A percentile compares a stretch with the other conserved stretches of the same genome.
Evolutionary conservation across 1,140 invertebrate genomes (phyloP).

Genomic region (Homarus americanus): DNA sequence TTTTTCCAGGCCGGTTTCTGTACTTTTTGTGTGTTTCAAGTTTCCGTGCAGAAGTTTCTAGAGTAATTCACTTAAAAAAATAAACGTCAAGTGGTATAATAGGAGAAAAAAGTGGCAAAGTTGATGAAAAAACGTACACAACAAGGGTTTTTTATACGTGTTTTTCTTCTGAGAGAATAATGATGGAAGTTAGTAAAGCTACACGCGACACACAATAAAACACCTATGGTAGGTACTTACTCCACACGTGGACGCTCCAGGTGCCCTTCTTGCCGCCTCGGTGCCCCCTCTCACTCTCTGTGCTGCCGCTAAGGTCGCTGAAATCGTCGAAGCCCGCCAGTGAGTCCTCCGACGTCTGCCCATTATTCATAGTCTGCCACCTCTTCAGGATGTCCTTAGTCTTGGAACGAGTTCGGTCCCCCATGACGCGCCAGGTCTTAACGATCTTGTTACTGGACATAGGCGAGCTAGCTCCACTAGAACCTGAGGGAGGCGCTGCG

Average conservation of each 20-base stretch:
- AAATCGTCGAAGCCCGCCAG: conserved; percentile 51
- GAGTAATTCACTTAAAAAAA: too few relatives aligned
- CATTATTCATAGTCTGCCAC: conserved; percentile 74
- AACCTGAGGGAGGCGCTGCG: conserved; percentile 4
- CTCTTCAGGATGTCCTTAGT: conserved; percentile 73
- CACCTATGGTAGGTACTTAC: conserved; percentile 51
- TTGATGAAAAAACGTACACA: too few relatives aligned
- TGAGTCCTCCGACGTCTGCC: conserved; percentile 70
- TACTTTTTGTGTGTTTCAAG: too few relatives aligned
- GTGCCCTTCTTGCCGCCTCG: conserved; percentile 66
- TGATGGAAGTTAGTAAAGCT: neutral
- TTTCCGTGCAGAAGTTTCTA: too few relatives aligned
- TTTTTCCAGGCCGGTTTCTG: too few relatives aligned
- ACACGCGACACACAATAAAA: neutral
- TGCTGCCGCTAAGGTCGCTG: conserved; percentile 67
- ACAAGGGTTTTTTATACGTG: too few relatives aligned
- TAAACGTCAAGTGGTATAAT: too few relatives aligned
- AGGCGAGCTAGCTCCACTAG: conserved; percentile 60
- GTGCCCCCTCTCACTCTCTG: conserved; percentile 47
- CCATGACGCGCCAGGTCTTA: conserved; percentile 72
- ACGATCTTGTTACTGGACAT: conserved; percentile 74
- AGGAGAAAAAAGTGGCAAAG: too few relatives aligned
- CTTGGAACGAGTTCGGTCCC: conserved; percentile 68
- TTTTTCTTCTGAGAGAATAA: neutral
- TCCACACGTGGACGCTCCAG: conserved; percentile 74